These are phyloP conservation scores for Poeciliopsis paucimaculata DNA, from an alignment of 2,797 vertebrate species.

Conservation along the genomic window DNA sequence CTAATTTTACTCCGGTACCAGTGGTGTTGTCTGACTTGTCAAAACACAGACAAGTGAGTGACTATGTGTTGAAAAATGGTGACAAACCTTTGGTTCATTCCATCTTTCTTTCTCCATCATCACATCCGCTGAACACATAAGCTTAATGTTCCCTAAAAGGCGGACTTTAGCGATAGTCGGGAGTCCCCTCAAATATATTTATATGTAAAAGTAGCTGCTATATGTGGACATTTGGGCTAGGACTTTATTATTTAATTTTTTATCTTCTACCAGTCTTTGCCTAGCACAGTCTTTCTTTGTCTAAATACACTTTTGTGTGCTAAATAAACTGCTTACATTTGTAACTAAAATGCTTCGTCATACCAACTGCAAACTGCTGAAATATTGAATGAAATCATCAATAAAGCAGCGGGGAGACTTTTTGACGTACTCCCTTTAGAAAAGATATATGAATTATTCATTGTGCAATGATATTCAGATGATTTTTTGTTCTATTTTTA, in stretches of 20 bases:
- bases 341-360: constrained; percentile 78
- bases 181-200: not conserved
- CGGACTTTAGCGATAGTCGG: not conserved
- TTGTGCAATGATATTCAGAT: constrained; percentile 77
- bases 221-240: constrained; percentile 7
- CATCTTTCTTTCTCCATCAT: not conserved
- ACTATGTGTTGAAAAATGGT: not conserved
- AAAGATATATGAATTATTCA: constrained; percentile 78
- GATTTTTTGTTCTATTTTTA: constrained; percentile 75
- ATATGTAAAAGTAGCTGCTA: not conserved
- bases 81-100: not conserved
- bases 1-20: not conserved
- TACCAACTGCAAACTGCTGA: constrained; percentile 68
- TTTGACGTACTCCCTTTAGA: constrained; percentile 74
- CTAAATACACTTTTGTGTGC: constrained; percentile 23
- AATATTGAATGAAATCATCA: constrained; percentile 76
- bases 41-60: not conserved
- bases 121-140: not conserved
- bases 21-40: not conserved
- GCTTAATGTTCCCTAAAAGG: not conserved
- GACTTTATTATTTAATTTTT: constrained; percentile 27
- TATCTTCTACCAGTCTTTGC: not conserved
- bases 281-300: not conserved
- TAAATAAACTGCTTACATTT: constrained; percentile 76
- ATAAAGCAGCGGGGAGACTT: constrained; percentile 68